These are phyloP conservation scores for Rhynchonycteris naso DNA, from an alignment of 2,797 vertebrate genomes.

Conservation along the genomic window DNA sequence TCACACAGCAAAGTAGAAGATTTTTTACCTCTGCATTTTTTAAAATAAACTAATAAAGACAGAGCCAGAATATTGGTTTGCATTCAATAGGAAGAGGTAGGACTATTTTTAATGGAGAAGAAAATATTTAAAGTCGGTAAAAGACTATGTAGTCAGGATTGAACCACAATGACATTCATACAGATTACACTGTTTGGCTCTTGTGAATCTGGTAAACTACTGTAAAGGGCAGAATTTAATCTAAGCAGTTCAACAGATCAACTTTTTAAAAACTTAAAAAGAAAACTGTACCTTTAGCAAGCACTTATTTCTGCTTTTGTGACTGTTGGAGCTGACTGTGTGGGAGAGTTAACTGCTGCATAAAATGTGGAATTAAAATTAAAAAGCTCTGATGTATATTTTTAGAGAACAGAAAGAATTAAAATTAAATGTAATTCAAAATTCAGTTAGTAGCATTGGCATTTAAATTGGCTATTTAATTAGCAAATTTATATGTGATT, in stretches of 20 bases:
- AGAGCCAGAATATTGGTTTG: neutral
- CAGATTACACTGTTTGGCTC: neutral
- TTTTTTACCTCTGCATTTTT: conserved; percentile 13
- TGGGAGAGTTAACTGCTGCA: conserved; percentile 68
- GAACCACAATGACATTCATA: neutral
- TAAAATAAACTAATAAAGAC: neutral
- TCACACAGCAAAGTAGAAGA: neutral
- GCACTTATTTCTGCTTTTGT: conserved; percentile 56
- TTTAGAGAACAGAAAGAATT: conserved; percentile 78
- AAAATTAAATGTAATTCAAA: conserved; percentile 75
- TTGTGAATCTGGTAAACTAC: neutral
- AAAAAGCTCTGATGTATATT: conserved; percentile 68
- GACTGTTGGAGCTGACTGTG: conserved; percentile 48
- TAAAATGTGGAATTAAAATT: conserved; percentile 71
- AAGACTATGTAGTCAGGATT: conserved; percentile 11
- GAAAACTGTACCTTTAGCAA: conserved; percentile 32
- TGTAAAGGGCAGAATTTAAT: conserved; percentile 52
- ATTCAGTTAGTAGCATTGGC: conserved; percentile 67
- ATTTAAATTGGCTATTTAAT: conserved; percentile 74
- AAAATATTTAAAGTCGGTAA: conserved; percentile 22
- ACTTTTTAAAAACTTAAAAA: conserved; percentile 10
- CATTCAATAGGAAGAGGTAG: neutral
- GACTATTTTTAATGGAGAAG: neutral
- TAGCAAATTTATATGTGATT: conserved; percentile 77
- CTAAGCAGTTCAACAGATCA: neutral